These are phyloP conservation scores for Heliconius hortense DNA, from an alignment of 2,888 invertebrate species.

Conservation along the genomic window DNA sequence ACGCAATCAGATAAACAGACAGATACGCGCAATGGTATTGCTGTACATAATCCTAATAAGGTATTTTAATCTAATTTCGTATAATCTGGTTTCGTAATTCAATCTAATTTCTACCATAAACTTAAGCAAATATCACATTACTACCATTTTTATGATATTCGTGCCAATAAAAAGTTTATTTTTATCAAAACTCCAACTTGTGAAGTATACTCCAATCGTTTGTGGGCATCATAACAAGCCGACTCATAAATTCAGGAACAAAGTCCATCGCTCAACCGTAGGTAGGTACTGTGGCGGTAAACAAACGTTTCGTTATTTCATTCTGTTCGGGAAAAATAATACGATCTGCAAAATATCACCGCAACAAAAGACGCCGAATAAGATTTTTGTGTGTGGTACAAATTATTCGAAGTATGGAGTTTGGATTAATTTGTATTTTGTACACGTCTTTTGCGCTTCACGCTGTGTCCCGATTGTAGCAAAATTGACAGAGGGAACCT, in stretches of 20 bases:
- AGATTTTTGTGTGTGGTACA: slow-evolving; percentile 32
- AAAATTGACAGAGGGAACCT: background rate
- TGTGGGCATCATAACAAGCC: slow-evolving; percentile 16
- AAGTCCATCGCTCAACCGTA: slow-evolving; percentile 31
- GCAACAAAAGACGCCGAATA: slow-evolving; percentile 37
- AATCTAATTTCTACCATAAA: background rate
- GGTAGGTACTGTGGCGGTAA: slow-evolving; percentile 9
- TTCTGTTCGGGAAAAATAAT: slow-evolving; percentile 36
- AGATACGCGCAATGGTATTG: no score
- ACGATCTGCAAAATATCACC: slow-evolving; percentile 40
- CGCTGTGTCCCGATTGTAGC: background rate
- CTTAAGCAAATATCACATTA: background rate
- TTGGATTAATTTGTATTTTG: background rate
- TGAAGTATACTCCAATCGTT: slow-evolving; percentile 26
- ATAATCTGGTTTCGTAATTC: background rate
- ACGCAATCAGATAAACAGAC: no score
- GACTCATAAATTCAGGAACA: slow-evolving; percentile 33
- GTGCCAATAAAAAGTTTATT: slow-evolving; percentile 3
- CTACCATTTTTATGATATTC: background rate
- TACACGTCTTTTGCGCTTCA: background rate
- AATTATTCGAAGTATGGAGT: background rate
- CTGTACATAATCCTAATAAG: no score
- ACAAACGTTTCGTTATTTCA: slow-evolving; percentile 38
- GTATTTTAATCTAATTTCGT: no score
- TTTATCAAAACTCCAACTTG: slow-evolving; percentile 1